phyloP scores from a whole-genome alignment of 2,113 vertebrate species.

The Corythornis cristatus region DNA sequence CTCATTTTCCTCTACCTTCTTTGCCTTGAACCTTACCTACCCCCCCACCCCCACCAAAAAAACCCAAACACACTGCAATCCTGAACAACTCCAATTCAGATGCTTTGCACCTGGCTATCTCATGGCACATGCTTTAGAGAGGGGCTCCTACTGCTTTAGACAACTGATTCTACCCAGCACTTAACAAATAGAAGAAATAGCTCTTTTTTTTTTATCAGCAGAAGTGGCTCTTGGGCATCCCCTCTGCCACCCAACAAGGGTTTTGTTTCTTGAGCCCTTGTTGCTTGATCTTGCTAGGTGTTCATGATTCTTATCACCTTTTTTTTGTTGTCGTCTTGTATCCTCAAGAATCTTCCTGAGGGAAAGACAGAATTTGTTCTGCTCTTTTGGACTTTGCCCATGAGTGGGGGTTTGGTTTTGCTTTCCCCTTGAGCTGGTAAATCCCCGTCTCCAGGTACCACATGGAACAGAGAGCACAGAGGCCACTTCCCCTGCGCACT shows the following conservation, averaged over 20 bases:
- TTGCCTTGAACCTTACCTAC: not conserved
- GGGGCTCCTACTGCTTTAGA: not conserved
- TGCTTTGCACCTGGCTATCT: not conserved
- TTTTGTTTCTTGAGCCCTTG: not conserved
- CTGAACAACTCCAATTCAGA: not conserved
- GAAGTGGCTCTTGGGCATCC: not conserved
- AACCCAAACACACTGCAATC: too few relatives aligned
- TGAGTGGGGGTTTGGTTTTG: not conserved
- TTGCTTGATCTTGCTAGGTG: not conserved
- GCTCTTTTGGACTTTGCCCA: not conserved
- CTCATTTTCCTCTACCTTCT: not conserved
- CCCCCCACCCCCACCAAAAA: too few relatives aligned
- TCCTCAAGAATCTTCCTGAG: not conserved
- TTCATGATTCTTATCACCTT: not conserved
- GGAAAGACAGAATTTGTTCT: not conserved
- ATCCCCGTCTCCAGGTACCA: not conserved
- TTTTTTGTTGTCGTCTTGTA: not conserved
- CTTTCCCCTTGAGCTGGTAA: not conserved
- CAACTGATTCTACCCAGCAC: not conserved
- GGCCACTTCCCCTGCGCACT: too few relatives aligned
- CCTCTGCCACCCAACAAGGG: not conserved
- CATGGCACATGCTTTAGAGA: not conserved
- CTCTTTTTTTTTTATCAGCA: not conserved
- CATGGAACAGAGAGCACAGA: not conserved
- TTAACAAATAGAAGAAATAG: too few relatives aligned